Base-by-base conservation (phyloP, 1,140 invertebrate genomes). In the Mercenaria mercenaria region DNA sequence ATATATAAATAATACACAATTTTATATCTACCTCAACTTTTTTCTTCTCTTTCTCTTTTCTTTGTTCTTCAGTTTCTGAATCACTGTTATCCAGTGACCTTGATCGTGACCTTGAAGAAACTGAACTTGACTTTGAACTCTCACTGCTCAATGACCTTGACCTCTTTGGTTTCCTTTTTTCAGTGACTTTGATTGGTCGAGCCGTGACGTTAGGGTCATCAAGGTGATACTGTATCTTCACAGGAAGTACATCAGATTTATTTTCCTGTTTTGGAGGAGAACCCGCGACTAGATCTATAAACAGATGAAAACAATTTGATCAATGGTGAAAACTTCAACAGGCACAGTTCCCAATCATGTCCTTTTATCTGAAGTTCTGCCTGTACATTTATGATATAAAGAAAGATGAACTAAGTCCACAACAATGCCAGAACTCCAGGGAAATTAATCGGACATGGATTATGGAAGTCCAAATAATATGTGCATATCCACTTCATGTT, bases 141-240 rank as follows among this genome's bases (percentile, higher is more conserved):
- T 89, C 80, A 61, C 69, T 74, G 32, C 80, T 83, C 13, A 61
- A 0, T 74, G 88, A 89, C 67, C 79, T 81, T 77, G 69, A 87
- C 74, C 85, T 61, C 26, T 88, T 88, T 4, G 47, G 2, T 50
- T 72, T 72, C 59, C 69, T 83, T 29, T 56, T 64, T 56, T 72
- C 69, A n/a, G 56, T n/a, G 56, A 61, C 72, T 18, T 83, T 83
- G 47, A 89, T 76, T 29, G 88, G 80, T 29, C 88, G 64, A 34
- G 80, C 88, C 13, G 50, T 89, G 29, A 89, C 80, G 77, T 83
- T 89, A 0, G 88, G 88, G 80, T 89, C 88, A 50, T 89, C 88
- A 41, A 89, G 80, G 43, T 89, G 88, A 50, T 89, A 89, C 72
- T 89, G 88, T 47, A 89, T 89, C 72, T 89, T 89, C 8, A 39